A percentile compares a stretch with the other conserved stretches of the same genome.
Evolutionary conservation across 2,888 invertebrate genomes (phyloP).

Genomic region (Hofmannophila pseudospretella): DNA sequence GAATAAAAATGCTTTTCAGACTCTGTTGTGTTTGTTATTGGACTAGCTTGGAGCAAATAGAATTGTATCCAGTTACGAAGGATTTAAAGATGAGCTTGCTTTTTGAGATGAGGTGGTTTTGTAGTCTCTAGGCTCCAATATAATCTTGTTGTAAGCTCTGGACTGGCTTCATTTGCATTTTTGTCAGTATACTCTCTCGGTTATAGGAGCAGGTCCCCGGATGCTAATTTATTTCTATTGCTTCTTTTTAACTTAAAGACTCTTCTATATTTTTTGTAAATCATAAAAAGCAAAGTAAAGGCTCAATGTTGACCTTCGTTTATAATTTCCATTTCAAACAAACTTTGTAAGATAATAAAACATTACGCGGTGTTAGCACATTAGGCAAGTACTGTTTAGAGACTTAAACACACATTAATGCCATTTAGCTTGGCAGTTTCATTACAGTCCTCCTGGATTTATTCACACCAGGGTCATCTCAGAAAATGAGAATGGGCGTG

Average conservation of each 20-base stretch:
- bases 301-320: too few relatives aligned
- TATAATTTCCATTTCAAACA: too few relatives aligned
- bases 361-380: background rate
- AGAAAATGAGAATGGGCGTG: constrained; percentile 48
- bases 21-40: background rate
- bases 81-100: background rate
- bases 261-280: too few relatives aligned
- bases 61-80: background rate
- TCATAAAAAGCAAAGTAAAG: too few relatives aligned
- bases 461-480: constrained; percentile 50
- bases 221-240: too few relatives aligned
- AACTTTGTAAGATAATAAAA: background rate
- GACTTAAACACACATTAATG: constrained; percentile 24
- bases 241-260: too few relatives aligned
- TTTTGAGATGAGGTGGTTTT: background rate
- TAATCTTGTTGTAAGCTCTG: background rate
- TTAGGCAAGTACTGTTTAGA: background rate
- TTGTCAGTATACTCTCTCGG: background rate
- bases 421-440: constrained; percentile 42
- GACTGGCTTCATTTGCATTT: background rate
- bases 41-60: background rate
- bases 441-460: constrained; percentile 47
- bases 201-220: too few relatives aligned
- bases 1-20: background rate
- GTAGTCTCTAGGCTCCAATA: background rate